Base-by-base conservation (phyloP, 1,140 invertebrate genomes). In the Cotesia vestalis region DNA sequence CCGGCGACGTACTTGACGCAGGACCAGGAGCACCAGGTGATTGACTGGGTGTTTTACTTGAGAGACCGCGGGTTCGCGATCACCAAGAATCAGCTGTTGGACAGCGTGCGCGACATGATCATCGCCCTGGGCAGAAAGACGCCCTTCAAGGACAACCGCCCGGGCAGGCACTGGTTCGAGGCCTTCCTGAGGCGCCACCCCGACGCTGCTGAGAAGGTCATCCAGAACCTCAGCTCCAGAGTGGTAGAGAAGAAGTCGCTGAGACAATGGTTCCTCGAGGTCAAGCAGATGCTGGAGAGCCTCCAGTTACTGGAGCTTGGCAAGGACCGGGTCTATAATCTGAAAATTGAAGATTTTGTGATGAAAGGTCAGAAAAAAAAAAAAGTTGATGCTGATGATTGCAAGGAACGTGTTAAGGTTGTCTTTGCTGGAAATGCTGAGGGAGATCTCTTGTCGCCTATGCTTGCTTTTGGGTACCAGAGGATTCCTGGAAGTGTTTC, bases 91-190 rank as follows among this genome's bases (percentile, higher is more conserved):
- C 51, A 77, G 66, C 71, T 85, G 38, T n/a, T 78, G 11, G 77
- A 79, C 70, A 82, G 77, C 74, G 81, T 83, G 17, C 75, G 80
- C 73, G 70, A 77, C 59, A 75, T 82, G 36, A 76, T 83, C 46
- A 73, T 73, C 11, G 75, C 78, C 51, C 34, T 78, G 69, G 79
- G 81, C n/a, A 74, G 61, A 38, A 35, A 60, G 53, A 80, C 73
- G 52, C 78, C 78, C 36, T 80, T 82, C 71, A 76, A 59, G 57
- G 72, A 80, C 64, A 71, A 69, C 53, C 73, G 76, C 55, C 77
- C 78, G 34, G 76, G 78, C 51, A 72, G 75, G 63, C 76, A 73
- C 74, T 79, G 79, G 76, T 77, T 73, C 69, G 66, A 51, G 5
- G 52, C 9, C 6, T 80, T 80, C 74, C 57, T 78, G 8, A 75